These are phyloP conservation scores for Protobothrops flavoviridis DNA, from an alignment of 2,113 vertebrate species.

Conservation along the genomic window DNA sequence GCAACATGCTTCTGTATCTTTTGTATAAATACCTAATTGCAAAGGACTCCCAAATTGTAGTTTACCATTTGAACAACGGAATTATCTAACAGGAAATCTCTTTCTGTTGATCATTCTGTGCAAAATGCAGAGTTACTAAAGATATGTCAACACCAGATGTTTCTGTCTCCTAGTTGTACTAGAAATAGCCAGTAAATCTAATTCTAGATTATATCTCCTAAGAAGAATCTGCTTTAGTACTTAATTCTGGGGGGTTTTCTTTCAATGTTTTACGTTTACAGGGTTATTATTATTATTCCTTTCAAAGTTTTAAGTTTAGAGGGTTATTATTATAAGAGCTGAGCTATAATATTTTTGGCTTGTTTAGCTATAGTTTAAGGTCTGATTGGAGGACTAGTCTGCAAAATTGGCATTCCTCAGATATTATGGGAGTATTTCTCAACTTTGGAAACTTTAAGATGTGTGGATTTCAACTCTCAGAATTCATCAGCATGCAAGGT, in stretches of 20 bases:
- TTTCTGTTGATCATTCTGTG: not conserved
- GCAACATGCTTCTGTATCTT: not conserved
- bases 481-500: not conserved
- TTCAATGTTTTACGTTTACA: not conserved
- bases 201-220: not conserved
- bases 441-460: not conserved
- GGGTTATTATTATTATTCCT: not conserved
- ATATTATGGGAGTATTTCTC: not conserved
- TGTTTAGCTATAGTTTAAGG: not conserved
- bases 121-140: not conserved
- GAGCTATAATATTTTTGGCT: not conserved
- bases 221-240: not conserved
- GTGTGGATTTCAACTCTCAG: not conserved
- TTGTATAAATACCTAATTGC: not conserved
- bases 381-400: not conserved
- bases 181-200: not conserved
- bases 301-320: not conserved
- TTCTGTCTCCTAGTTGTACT: no score
- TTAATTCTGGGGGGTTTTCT: not conserved
- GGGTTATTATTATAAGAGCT: not conserved
- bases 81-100: not conserved
- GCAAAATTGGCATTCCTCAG: not conserved
- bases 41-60: not conserved
- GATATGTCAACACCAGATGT: not conserved
- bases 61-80: not conserved